These are phyloP conservation scores for Parasteatoda tepidariorum DNA, from an alignment of 1,140 invertebrate genomes.

Conservation along the genomic window DNA sequence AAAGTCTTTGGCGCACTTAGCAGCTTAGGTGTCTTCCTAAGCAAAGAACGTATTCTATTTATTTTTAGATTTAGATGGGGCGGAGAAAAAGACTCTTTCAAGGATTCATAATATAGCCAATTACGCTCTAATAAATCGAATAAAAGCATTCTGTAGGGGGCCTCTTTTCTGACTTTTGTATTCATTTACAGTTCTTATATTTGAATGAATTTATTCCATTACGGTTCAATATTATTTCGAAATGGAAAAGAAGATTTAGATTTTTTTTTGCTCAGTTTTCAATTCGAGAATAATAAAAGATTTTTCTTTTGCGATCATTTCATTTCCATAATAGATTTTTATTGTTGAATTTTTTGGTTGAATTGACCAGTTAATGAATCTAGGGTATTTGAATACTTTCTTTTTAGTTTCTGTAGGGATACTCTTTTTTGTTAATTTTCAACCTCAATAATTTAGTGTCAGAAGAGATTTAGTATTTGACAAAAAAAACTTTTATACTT, in stretches of 20 bases:
- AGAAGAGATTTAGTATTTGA: too few relatives aligned
- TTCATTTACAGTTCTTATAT: neutral
- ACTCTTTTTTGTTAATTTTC: too few relatives aligned
- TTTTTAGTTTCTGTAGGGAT: too few relatives aligned
- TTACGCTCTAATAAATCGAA: slow-evolving; percentile 61
- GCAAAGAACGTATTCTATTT: slow-evolving; percentile 18
- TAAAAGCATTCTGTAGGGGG: slow-evolving; percentile 36
- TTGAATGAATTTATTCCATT: neutral
- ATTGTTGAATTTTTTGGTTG: neutral
- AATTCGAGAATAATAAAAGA: neutral
- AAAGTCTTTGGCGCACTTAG: slow-evolving; percentile 56
- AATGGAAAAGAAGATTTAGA: neutral
- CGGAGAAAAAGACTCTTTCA: slow-evolving; percentile 19
- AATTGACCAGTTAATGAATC: neutral
- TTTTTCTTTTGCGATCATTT: neutral
- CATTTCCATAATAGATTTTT: neutral
- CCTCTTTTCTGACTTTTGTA: slow-evolving; percentile 7
- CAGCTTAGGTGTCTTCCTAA: slow-evolving; percentile 39
- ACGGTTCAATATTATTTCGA: neutral
- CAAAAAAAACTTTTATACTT: too few relatives aligned
- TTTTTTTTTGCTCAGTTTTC: neutral
- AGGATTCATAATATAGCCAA: slow-evolving; percentile 48
- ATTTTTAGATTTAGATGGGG: slow-evolving; percentile 39
- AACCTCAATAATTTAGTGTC: too few relatives aligned
- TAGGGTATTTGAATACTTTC: too few relatives aligned